Conservation (phyloP, 2,113 vertebrate genomes). For the Oryctolagus cuniculus region mOryCun1.1 NC_091440.1:83825501-83826000, state of each 20-base stretch:
- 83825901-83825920: neutral
- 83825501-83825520: neutral
- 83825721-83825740: neutral
- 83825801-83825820: neutral
- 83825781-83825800: neutral
- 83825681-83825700: neutral
- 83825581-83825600: slow-evolving; percentile 68
- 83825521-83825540: slow-evolving; percentile 62
- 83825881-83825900: neutral
- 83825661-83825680: neutral
- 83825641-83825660: neutral
- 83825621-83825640: neutral
- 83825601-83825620: neutral
- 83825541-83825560: slow-evolving; percentile 39
- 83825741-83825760: neutral
- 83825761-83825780: no score
- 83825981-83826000: neutral
- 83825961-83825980: neutral
- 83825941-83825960: neutral
- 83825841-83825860: neutral
- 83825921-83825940: neutral
- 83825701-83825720: neutral
- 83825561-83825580: neutral
- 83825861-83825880: neutral
- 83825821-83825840: neutral